These are phyloP conservation scores for Python bivittatus DNA, from an alignment of 2,113 vertebrate genomes.

Conservation along the genomic window DNA sequence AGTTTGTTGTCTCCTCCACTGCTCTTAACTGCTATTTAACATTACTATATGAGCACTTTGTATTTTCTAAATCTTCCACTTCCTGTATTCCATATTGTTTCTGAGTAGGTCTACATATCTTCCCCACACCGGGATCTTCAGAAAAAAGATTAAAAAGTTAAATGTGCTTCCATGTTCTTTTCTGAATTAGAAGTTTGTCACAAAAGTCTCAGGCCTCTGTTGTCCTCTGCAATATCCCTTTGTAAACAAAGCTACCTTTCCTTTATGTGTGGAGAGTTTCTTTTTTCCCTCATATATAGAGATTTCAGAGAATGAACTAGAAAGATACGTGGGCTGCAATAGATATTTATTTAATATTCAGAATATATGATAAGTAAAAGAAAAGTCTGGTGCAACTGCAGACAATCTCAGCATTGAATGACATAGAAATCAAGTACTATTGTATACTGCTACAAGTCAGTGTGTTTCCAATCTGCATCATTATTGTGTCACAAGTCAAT, in stretches of 20 bases:
- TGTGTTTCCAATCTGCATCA: background rate
- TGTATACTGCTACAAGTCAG: background rate
- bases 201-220: background rate
- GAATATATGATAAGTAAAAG: background rate
- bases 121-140: background rate
- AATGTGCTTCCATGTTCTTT: slow-evolving; percentile 7
- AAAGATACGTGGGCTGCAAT: background rate
- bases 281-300: background rate
- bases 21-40: background rate
- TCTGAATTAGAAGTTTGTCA: background rate
- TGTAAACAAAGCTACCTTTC: background rate
- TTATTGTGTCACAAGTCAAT: background rate
- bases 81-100: background rate
- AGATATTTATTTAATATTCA: background rate
- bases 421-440: background rate
- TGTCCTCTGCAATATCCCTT: background rate
- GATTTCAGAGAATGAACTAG: background rate
- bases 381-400: background rate
- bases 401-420: background rate
- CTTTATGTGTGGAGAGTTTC: background rate
- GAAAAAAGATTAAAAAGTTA: slow-evolving; percentile 4
- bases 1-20: background rate
- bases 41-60: rapidly evolving
- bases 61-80: slow-evolving; percentile 1
- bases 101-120: background rate